Conservation (phyloP, 2,113 vertebrate genomes). For the Grus americana region DNA sequence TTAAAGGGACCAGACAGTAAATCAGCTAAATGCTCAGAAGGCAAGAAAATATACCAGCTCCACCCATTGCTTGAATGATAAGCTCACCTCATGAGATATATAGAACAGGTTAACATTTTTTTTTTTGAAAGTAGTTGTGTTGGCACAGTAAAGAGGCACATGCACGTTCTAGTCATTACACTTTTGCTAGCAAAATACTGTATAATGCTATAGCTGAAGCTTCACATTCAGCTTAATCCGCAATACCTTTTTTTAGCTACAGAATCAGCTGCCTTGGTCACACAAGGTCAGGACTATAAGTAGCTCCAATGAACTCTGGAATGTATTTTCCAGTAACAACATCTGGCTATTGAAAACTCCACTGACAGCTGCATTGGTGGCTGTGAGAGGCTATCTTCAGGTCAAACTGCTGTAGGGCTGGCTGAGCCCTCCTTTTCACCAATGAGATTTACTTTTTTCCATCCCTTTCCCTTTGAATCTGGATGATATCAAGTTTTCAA, state of each 20-base stretch:
- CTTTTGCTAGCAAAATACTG: not conserved
- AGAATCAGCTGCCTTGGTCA: conserved; percentile 43
- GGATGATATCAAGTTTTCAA: conserved; percentile 48
- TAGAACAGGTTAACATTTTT: not conserved
- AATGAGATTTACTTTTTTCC: conserved; percentile 47
- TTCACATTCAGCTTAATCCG: conserved; percentile 40
- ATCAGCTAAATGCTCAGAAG: not conserved
- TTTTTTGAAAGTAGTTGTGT: not conserved
- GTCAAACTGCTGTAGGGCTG: conserved; percentile 73
- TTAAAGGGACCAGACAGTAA: not conserved
- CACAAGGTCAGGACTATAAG: conserved; percentile 59
- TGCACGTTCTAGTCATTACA: not conserved
- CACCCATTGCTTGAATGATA: not conserved
- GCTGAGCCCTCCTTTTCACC: conserved; percentile 30
- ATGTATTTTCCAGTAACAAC: conserved; percentile 67
- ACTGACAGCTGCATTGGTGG: conserved; percentile 59
- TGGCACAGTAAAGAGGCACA: not conserved
- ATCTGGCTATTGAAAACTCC: conserved; percentile 70
- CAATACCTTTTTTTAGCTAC: conserved; percentile 54
- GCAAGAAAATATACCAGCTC: not conserved
- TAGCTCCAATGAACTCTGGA: conserved; percentile 62
- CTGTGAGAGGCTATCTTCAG: conserved; percentile 58
- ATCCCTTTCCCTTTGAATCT: conserved; percentile 33
- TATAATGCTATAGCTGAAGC: conserved; percentile 37
- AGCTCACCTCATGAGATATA: not conserved